Percentiles rank a stretch among this genome's conserved stretches.
Evolutionary conservation across 2,888 invertebrate genomes (phyloP).

Genomic region (Galeruca laticollis): DNA sequence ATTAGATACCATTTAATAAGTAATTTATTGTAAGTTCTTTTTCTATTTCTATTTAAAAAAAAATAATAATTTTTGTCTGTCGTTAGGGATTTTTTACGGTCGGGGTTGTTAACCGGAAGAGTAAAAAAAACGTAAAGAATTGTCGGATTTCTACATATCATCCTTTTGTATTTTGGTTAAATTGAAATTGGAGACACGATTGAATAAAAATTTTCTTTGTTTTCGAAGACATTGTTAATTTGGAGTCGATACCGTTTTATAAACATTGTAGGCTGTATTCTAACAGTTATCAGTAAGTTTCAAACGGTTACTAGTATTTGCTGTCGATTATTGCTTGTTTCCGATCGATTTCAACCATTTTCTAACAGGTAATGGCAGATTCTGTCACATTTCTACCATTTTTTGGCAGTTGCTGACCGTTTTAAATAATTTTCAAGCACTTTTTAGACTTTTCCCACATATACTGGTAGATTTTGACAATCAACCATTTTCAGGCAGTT

Average conservation of each 20-base stretch:
- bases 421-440: no score
- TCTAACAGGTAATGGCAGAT: no score
- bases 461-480: neutral
- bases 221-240: neutral
- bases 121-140: neutral
- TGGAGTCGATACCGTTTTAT: no score
- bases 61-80: slow-evolving; percentile 41
- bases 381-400: no score
- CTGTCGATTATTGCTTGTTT: no score
- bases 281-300: no score
- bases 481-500: neutral
- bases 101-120: neutral
- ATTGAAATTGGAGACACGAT: neutral
- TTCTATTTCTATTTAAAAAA: slow-evolving; percentile 37
- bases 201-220: no score
- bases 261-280: no score
- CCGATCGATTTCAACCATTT: no score
- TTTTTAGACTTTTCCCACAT: neutral
- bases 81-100: slow-evolving; percentile 19
- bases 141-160: neutral
- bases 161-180: neutral
- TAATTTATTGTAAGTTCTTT: slow-evolving; percentile 45
- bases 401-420: no score
- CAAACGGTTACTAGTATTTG: no score
- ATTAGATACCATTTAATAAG: slow-evolving; percentile 45